Conservation (phyloP, 2,113 vertebrate species). For the Plotosus lineatus region DNA sequence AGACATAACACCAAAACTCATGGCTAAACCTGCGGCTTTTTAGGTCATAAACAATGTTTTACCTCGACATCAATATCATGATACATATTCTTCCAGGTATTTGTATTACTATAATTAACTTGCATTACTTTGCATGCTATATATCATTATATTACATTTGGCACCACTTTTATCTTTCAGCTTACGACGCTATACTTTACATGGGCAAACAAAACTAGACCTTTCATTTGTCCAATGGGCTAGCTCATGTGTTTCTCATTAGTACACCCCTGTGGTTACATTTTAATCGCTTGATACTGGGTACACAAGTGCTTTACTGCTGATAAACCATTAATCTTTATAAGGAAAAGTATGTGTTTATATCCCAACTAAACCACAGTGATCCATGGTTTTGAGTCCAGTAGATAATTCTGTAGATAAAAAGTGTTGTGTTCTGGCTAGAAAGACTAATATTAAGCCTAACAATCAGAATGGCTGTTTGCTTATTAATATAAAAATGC, state of each 20-base stretch:
- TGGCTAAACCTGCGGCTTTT: not conserved
- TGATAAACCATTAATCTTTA: not conserved
- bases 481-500: constrained; percentile 6
- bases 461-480: constrained; percentile 3
- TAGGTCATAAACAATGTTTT: not conserved
- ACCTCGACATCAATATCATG: not conserved
- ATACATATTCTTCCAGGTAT: not conserved
- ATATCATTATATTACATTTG: not conserved
- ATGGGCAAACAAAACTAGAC: not conserved
- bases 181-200: not conserved
- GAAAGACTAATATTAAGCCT: not conserved
- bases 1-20: not conserved
- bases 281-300: not conserved
- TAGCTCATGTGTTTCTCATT: constrained; percentile 7
- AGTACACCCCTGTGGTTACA: not conserved
- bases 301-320: not conserved
- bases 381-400: not conserved
- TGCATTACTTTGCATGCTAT: not conserved
- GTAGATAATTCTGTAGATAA: not conserved
- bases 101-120: not conserved
- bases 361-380: not conserved
- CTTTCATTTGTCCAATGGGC: not conserved
- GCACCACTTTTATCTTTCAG: not conserved
- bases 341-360: not conserved
- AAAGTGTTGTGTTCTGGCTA: not conserved